Evolutionary conservation across 2,797 vertebrate species (phyloP), one percentile per base, ranked within the genome.

Genomic region (Enteromius fasciolatus): DNA sequence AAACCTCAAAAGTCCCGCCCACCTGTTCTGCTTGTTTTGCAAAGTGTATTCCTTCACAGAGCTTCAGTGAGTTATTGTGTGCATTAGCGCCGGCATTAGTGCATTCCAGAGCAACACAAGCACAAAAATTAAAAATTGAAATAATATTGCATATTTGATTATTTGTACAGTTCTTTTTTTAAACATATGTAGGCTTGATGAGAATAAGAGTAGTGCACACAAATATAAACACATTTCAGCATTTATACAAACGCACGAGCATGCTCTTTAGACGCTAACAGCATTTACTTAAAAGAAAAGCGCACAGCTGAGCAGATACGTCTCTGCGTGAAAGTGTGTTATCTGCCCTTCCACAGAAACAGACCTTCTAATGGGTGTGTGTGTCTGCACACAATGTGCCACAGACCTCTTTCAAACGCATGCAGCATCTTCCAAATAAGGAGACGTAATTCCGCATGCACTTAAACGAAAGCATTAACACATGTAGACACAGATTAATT

Each of bases 1-100:
- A 84, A 48, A n/a, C 41, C 83, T 63, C 46, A 44, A 33, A 84
- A 84, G 78, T 84, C 57, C 82, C 87, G 9, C 93, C 93, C 90
- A 93, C 92, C 87, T 88, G 91, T 89, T 89, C 80, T 73, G 87
- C 88, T 86, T 91, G 88, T 90, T 93, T 86, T 90, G 86, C 87
- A 89, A 67, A 88, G 87, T 74, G 84, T 73, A 74, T 81, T 70
- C 46, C 52, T 78, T 76, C 54, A 87, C 78, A 85, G 11, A 75
- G 74, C 52, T 77, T 78, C 68, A 25, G 82, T 57, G 63, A 66
- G 66, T 83, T 48, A 67, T 14, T 83, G 68, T 76, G 86, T 78
- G 78, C 77, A 64, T 78, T 52, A 68, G 57, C 59, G 10, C 33
- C 25, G 61, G 39, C 50, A 33, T 33, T 79, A 33, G 68, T 50